Conservation (phyloP, 2,888 invertebrate genomes). For the Sarcophaga rosellei region DNA sequence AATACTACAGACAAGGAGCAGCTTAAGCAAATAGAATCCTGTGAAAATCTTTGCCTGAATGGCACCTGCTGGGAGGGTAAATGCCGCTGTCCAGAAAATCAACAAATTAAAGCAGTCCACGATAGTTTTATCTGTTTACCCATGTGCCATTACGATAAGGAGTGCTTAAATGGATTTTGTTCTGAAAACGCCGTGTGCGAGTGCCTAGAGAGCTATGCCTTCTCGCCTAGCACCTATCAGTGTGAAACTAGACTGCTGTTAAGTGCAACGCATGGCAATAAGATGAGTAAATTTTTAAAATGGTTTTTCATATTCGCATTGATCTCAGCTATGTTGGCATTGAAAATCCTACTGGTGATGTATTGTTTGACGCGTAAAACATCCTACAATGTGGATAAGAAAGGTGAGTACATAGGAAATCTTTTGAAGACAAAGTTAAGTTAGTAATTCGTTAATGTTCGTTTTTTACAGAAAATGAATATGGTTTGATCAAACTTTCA, state of each 20-base stretch:
- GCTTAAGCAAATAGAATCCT: not conserved
- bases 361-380: constrained; percentile 58
- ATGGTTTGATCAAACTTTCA: constrained; percentile 62
- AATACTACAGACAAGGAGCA: not conserved
- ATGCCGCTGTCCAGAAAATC: constrained; percentile 30
- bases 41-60: not conserved
- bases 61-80: constrained; percentile 29
- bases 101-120: not conserved
- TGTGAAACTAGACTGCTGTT: constrained; percentile 24
- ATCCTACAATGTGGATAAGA: constrained; percentile 69
- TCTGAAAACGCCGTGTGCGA: constrained; percentile 32
- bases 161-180: constrained; percentile 47
- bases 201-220: constrained; percentile 59
- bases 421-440: not conserved
- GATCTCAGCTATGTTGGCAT: constrained; percentile 63
- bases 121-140: constrained; percentile 4
- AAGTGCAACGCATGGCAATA: not conserved
- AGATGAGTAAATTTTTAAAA: constrained; percentile 43
- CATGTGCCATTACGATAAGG: constrained; percentile 18
- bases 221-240: constrained; percentile 23
- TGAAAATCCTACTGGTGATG: constrained; percentile 64
- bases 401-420: constrained; percentile 57
- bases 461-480: constrained; percentile 67
- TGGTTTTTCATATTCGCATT: constrained; percentile 66
- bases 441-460: too few relatives aligned